Percentiles rank a stretch among this genome's conserved stretches.
These are phyloP conservation scores for Polypedilum vanderplanki DNA, from an alignment of 1,140 invertebrate genomes.

Conservation along the genomic window DNA sequence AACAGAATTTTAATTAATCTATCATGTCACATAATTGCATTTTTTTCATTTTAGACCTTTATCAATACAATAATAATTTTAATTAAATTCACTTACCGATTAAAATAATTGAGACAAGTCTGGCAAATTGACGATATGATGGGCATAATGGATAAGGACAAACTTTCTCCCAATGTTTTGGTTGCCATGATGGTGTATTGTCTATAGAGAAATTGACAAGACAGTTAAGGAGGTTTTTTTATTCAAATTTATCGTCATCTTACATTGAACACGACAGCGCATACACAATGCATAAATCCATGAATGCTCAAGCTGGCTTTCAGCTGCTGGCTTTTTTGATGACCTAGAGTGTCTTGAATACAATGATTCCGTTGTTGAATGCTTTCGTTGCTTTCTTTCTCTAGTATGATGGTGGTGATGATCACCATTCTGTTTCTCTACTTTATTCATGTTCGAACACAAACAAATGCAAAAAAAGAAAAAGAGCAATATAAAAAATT, in stretches of 20 bases:
- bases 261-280: conserved; percentile 39
- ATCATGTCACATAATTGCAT: not conserved
- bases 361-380: conserved; percentile 39
- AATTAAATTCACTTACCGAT: conserved; percentile 47
- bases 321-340: not conserved
- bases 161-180: conserved; percentile 61
- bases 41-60: not conserved
- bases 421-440: conserved; percentile 15
- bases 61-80: not conserved
- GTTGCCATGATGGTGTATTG: conserved; percentile 64
- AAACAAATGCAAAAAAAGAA: conserved; percentile 20
- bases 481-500: conserved; percentile 14
- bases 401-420: not conserved
- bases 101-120: conserved; percentile 58
- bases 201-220: conserved; percentile 49
- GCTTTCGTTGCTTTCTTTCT: conserved; percentile 35
- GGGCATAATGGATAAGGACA: conserved; percentile 76
- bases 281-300: conserved; percentile 43
- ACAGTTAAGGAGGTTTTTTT: conserved; percentile 49
- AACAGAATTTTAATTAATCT: not conserved
- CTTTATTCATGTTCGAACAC: not conserved
- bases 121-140: conserved; percentile 67
- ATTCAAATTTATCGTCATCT: not conserved
- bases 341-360: conserved; percentile 34
- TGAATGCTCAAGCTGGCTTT: conserved; percentile 39